Conservation (phyloP, 2,797 vertebrate genomes). For the Linurgus olivaceus region DNA sequence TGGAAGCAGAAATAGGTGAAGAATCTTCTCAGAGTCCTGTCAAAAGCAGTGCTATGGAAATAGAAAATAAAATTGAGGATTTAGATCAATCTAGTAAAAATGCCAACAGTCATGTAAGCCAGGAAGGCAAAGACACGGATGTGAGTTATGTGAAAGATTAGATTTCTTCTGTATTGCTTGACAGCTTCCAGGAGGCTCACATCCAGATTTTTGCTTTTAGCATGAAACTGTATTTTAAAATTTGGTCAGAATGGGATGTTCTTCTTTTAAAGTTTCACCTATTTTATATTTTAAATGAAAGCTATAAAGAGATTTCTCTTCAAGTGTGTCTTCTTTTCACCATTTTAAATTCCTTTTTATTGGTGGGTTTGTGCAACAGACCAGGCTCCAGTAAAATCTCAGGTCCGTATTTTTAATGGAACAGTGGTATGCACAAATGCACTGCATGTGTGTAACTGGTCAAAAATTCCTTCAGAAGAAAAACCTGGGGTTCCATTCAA, state of each 20-base stretch:
- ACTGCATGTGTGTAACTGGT: background rate
- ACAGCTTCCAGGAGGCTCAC: background rate
- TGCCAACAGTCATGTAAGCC: background rate
- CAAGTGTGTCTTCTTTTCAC: background rate
- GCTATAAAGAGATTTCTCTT: background rate
- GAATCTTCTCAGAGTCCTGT: background rate
- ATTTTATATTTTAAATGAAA: slow-evolving; percentile 24
- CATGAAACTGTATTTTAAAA: background rate
- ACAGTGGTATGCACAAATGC: background rate
- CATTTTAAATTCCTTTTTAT: background rate
- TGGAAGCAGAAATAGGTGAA: slow-evolving; percentile 52
- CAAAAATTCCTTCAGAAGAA: background rate
- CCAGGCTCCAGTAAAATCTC: background rate
- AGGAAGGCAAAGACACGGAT: background rate
- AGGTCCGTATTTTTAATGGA: background rate
- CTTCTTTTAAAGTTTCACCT: background rate
- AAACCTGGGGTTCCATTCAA: background rate
- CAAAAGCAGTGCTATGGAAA: slow-evolving; percentile 34
- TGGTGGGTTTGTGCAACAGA: background rate
- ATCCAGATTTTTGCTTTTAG: background rate
- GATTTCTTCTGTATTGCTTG: background rate
- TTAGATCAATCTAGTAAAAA: slow-evolving; percentile 10
- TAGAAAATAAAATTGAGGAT: slow-evolving; percentile 33
- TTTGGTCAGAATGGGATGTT: background rate
- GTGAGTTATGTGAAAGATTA: slow-evolving; percentile 1